These are phyloP conservation scores for Conus canariensis DNA, from an alignment of 2,888 invertebrate genomes.

Conservation along the genomic window DNA sequence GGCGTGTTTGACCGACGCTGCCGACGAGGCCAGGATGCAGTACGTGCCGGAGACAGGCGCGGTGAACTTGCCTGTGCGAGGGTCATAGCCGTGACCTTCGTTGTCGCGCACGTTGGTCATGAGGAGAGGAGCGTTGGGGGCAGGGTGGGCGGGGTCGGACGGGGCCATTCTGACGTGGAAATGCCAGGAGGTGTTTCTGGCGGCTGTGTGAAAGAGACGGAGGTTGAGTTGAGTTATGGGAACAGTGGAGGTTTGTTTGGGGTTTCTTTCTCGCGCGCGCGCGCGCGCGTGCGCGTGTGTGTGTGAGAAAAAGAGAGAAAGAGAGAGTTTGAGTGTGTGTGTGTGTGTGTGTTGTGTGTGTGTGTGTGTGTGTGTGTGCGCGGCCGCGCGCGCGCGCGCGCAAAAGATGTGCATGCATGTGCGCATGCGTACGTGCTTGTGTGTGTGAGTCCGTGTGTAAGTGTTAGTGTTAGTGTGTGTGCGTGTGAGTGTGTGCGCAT, in stretches of 20 bases:
- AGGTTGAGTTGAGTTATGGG: background rate
- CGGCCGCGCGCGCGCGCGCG: too few relatives aligned
- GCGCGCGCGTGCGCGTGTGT: too few relatives aligned
- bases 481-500: too few relatives aligned
- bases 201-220: background rate
- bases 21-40: background rate
- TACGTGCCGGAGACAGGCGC: background rate
- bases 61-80: constrained; percentile 1
- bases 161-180: background rate
- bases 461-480: too few relatives aligned
- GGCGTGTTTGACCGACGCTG: background rate
- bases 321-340: background rate
- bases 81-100: background rate
- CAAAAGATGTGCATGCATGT: too few relatives aligned
- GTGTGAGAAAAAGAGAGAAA: too few relatives aligned
- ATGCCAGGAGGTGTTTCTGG: background rate
- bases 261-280: too few relatives aligned
- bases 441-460: too few relatives aligned
- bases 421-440: too few relatives aligned
- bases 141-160: background rate
- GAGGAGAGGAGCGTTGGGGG: background rate
- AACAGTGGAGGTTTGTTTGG: background rate
- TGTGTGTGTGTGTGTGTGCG: too few relatives aligned
- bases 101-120: background rate
- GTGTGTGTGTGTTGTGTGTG: background rate